Conservation (phyloP, 2,888 invertebrate species). For the Agriopis aurantiaria region DNA sequence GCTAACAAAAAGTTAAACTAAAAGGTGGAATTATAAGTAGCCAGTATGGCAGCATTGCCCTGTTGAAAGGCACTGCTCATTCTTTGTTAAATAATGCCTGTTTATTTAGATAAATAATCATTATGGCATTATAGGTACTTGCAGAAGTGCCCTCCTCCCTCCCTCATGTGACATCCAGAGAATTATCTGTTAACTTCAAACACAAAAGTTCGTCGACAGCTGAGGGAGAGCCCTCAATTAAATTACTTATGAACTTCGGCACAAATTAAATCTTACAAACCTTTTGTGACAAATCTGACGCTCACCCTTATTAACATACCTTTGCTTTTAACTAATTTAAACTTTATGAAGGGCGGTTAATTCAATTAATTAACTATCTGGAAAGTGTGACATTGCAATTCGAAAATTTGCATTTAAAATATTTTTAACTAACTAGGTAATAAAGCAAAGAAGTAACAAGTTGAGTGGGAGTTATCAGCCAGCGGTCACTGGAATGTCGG, state of each 20-base stretch:
- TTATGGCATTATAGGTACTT: too few relatives aligned
- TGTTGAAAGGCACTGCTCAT: too few relatives aligned
- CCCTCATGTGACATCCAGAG: neutral
- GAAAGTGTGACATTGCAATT: neutral
- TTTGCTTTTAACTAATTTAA: constrained; percentile 19
- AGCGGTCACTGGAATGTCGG: too few relatives aligned
- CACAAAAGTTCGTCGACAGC: constrained; percentile 2
- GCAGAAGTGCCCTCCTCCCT: too few relatives aligned
- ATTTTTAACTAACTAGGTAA: too few relatives aligned
- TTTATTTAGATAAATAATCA: too few relatives aligned
- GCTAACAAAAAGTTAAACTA: too few relatives aligned
- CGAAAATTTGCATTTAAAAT: neutral
- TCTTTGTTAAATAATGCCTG: too few relatives aligned
- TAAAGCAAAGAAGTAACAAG: too few relatives aligned
- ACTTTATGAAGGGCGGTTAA: constrained; percentile 12
- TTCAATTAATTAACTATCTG: constrained; percentile 1
- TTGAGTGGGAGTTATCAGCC: too few relatives aligned
- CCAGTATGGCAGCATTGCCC: too few relatives aligned
- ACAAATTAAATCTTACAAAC: constrained; percentile 11
- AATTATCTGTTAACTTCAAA: neutral
- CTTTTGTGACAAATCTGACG: constrained; percentile 11
- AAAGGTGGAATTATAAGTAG: too few relatives aligned
- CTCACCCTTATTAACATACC: constrained; percentile 18
- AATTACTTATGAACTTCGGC: constrained; percentile 6
- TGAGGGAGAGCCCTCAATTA: constrained; percentile 1